phyloP scores from a whole-genome alignment of 2,113 vertebrate genomes.

The Herpetotheres cachinnans region DNA sequence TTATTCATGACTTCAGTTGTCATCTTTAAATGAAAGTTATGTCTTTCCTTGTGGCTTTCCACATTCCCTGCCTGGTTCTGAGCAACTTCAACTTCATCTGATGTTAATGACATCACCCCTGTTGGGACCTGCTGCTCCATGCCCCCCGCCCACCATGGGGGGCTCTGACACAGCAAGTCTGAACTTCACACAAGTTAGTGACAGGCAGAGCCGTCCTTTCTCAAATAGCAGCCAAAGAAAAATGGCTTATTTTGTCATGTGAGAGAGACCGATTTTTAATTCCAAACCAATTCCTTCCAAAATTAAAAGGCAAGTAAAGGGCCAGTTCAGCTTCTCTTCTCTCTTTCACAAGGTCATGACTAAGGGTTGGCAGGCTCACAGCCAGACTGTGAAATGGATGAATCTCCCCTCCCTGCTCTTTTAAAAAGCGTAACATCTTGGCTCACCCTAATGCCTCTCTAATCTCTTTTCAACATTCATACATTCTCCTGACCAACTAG shows the following conservation, averaged over 20 bases:
- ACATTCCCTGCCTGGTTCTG: background rate
- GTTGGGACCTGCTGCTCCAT: background rate
- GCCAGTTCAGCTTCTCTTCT: background rate
- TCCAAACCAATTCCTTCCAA: background rate
- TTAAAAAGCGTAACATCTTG: constrained; percentile 25
- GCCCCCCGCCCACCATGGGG: background rate
- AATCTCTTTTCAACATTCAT: constrained; percentile 48
- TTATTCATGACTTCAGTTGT: background rate
- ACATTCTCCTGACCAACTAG: background rate
- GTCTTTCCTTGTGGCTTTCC: background rate
- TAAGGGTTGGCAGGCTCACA: constrained; percentile 12
- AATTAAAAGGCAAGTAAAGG: constrained; percentile 29
- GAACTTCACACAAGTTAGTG: background rate
- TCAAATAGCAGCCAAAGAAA: background rate
- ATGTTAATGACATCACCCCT: background rate
- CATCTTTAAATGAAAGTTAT: background rate
- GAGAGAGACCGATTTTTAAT: background rate
- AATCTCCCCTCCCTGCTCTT: background rate
- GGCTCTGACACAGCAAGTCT: background rate
- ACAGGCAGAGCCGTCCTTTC: background rate
- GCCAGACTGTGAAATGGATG: constrained; percentile 6
- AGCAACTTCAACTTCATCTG: background rate
- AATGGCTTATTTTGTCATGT: background rate
- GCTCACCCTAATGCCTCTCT: constrained; percentile 33
- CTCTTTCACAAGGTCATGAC: constrained; percentile 9